These are phyloP conservation scores for Steatornis caripensis DNA, from an alignment of 2,113 vertebrate species.

Conservation along the genomic window DNA sequence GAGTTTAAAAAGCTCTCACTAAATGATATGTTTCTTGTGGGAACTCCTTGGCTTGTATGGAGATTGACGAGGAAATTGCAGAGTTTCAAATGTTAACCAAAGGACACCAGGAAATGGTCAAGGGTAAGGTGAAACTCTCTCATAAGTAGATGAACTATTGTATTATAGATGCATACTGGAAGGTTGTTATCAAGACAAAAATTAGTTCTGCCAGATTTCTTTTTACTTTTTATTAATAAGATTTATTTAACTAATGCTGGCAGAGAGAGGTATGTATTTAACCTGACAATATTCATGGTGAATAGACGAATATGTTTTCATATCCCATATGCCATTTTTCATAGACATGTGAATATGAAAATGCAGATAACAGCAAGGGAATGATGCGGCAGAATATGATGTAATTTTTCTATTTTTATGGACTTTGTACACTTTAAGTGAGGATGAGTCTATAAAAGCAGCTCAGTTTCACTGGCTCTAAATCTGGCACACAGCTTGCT, in stretches of 20 bases:
- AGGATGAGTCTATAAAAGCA: constrained; percentile 10
- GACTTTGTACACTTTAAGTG: neutral
- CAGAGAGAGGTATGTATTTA: neutral
- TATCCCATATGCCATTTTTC: constrained; percentile 9
- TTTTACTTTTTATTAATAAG: neutral
- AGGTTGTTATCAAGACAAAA: neutral
- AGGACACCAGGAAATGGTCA: neutral
- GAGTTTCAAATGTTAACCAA: neutral
- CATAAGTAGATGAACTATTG: neutral
- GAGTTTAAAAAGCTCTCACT: neutral
- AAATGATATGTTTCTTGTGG: neutral
- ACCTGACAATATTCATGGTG: neutral
- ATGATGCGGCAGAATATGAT: constrained; percentile 44
- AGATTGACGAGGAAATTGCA: neutral
- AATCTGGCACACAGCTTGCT: neutral
- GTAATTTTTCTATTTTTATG: constrained; percentile 47
- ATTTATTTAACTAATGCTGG: neutral
- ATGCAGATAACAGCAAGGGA: neutral
- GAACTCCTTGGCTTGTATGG: neutral
- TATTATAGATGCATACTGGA: neutral
- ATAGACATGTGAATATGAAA: neutral
- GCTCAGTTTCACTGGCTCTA: neutral
- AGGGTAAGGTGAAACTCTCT: neutral
- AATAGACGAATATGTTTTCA: neutral
- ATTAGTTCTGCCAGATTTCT: neutral